Base-by-base conservation (phyloP, 1,140 invertebrate genomes). In the Lycorma delicatula region DNA sequence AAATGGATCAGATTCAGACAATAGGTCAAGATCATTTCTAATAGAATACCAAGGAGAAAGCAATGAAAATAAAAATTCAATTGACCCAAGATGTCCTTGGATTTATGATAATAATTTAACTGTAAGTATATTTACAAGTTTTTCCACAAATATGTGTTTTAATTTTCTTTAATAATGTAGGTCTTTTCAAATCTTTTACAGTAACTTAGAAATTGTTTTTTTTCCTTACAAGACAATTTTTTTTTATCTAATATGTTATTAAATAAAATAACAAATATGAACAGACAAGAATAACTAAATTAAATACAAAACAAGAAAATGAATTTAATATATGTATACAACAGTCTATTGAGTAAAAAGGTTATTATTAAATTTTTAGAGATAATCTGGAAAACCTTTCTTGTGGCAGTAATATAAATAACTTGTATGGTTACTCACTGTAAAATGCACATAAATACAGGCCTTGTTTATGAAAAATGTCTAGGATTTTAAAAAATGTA, bases 31-130 rank as follows among this genome's bases (percentile, higher is more conserved):
- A 26, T 74, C 74, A 22, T 72, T 91, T 61, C 71, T 91, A 13
- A 74, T 93, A 22, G 89, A 92, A 68, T 89, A 93, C 66, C 79
- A 79, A 62, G 90, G 90, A 11, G 89, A 92, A 75, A 79, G 78
- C 1, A 77, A 78, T 22, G 57, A 70, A 1, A 64, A 71, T 3
- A 73, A 70, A n/a, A n/a, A n/a, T n/a, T n/a, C n/a, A 0, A 72
- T 77, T 1, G 76, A 77, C 48, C 62, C 70, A 1, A 68, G 66
- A 0, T 88, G 85, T 65, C 79, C 80, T 1, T 77, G 72, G 67
- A 73, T 73, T 29, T 67, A 70, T 46, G 75, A 79, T 67, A 64
- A 72, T 48, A 75, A 80, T 64, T 65, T 89, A 46, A 69, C 76
- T 9, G 83, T 83, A 71, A 78, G 72, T 71, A 54, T 54, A 6